Evolutionary conservation across 1,140 invertebrate species (phyloP), one percentile per base, ranked within the genome.

Genomic region (Marisa cornuarietis): DNA sequence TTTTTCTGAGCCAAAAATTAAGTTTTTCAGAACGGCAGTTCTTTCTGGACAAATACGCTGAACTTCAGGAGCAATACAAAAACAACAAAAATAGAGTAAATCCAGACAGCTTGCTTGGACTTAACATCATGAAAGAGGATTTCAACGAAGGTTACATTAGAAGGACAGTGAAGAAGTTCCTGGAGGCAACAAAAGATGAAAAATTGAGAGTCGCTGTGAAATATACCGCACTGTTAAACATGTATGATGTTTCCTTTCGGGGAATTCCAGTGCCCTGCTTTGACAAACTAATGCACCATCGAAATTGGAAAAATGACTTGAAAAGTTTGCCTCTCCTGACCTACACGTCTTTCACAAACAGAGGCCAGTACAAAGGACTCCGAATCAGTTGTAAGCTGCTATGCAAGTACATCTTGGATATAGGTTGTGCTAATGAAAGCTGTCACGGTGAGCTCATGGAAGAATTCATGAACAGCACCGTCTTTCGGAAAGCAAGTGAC

Each of bases 111-210:
- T 71, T 87, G 14, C 81, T 87, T 51, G 83, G 83, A 22, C 85
- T 87, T 63, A 87, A 87, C 58, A 86, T 87, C 65, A 79, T 87
- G 79, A 87, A 87, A 73, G 84, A 84, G 75, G 84, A 86, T 61
- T 87, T 87, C 71, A 83, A 84, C 52, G 26, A 65, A 72, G 74
- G 81, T 2, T 86, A 83, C 75, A 87, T 87, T 18, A 81, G 82
- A 22, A 78, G 81, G 58, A 84, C 83, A 7, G 86, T 85, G 14
- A 71, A 66, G 20, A 71, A 77, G 24, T 79, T 86, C 68, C 73
- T 86, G 11, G 75, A 82, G 49, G 71, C 52, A 24, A 76, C 84
- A 9, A 80, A 52, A n/a, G 31, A 61, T n/a, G 22, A 73, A 49
- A 68, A 79, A 54, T 85, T 86, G 52, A 62, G 52, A 20, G 26